Evolutionary conservation across 2,888 invertebrate genomes (phyloP), one percentile per base, ranked within the genome.

Genomic region (Ligdia adustata): DNA sequence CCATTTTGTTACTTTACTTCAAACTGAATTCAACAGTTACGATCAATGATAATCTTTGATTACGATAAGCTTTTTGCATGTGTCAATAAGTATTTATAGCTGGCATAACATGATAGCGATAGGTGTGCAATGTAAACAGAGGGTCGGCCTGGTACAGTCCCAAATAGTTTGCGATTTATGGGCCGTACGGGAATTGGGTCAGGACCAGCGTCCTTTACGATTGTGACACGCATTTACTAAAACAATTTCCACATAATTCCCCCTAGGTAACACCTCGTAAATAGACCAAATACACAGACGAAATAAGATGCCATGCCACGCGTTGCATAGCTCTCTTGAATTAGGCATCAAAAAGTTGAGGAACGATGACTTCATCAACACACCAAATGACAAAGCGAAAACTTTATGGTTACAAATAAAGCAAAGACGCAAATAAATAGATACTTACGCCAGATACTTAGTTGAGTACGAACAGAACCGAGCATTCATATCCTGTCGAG

Each of bases 151-250:
- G 68, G 72, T 73, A 72, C 75, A 72, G 79, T 71, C 72, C 78
- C 69, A 75, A 77, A 81, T 78, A 72, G 72, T 69, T 63, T 64
- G n/a, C n/a, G 70, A 75, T 83, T 83, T 82, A 82, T 81, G 74
- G 68, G 75, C 71, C 76, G 67, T 71, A 66, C 55, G 76, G 75
- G 74, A 75, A 78, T 75, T 74, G 71, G 79, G 80, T 77, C 73
- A 79, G 76, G 71, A 73, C 69, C 65, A 52, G 65, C 71, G 69
- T 77, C 79, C 79, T 79, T 82, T 79, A 70, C 66, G 72, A 75
- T 69, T 72, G 64, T 66, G 60, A 54, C 64, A 68, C 67, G 61
- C 62, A 64, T 69, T 71, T 49, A 50, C 59, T 62, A 63, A 60
- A 56, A 62, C 54, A 55, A 57, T 59, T 60, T 59, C 57, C 53